These are phyloP conservation scores for Carabus problematicus DNA, from an alignment of 2,888 invertebrate species.

Conservation along the genomic window DNA sequence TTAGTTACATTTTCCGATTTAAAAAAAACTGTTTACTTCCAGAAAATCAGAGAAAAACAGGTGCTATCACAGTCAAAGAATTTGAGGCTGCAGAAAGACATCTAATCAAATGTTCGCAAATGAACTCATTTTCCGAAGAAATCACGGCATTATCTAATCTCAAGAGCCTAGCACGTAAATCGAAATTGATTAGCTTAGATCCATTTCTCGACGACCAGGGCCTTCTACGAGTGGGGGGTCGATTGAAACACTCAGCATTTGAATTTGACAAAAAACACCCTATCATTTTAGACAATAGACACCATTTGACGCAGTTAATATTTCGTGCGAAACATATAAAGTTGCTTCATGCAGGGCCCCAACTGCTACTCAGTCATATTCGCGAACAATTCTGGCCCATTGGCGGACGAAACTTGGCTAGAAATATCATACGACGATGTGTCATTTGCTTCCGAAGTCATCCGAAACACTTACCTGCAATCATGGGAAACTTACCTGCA, in stretches of 20 bases:
- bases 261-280: not conserved
- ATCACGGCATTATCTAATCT: not conserved
- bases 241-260: not conserved
- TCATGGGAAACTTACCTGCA: not conserved
- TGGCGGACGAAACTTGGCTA: not conserved
- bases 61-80: too few relatives aligned
- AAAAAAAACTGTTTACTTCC: constrained; percentile 3
- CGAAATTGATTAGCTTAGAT: not conserved
- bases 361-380: not conserved
- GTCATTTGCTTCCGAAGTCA: not conserved
- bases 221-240: not conserved
- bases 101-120: not conserved
- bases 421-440: not conserved
- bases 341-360: not conserved
- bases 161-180: not conserved
- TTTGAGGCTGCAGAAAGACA: not conserved
- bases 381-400: not conserved
- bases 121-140: not conserved
- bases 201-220: not conserved
- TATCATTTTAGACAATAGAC: not conserved
- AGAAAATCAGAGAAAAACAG: not conserved
- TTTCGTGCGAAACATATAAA: not conserved
- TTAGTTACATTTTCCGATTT: constrained; percentile 24
- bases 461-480: not conserved
- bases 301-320: not conserved